Evolutionary conservation across 2,888 invertebrate species (phyloP), one percentile per base, ranked within the genome.

Genomic region (Diachrysia chrysitis): DNA sequence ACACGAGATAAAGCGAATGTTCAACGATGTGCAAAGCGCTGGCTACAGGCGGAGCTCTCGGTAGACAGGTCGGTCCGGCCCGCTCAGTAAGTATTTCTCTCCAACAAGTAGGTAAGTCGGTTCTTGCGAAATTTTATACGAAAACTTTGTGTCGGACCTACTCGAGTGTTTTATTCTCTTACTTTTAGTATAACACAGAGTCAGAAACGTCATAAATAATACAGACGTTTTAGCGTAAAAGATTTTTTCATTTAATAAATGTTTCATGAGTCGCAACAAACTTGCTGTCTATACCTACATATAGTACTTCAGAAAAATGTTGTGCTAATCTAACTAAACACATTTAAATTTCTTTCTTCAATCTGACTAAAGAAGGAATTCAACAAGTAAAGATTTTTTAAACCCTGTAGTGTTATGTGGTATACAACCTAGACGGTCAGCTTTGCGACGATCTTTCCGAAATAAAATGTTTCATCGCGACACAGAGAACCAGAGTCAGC

Each of bases 121-220:
- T 77, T 72, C 76, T 83, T 73, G 63, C 46, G 67, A 76, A 68
- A 78, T 81, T 81, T 83, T 78, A 79, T 79, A 73, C 67, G 76
- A 76, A 81, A 86, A 83, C 69, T 84, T 83, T 78, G 29, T 23
- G 55, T 77, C 53, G 61, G 60, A 71, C 51, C 74, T 64, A 71
- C 74, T 73, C 73, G 54, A 82, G 60, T 66, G 60, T 73, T 82
- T 80, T 76, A 84, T 79, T 81, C 76, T 71, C 70, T 72, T 68
- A 74, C 80, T 73, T 70, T 51, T 25, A 32, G 68, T 66, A 71
- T 72, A 73, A 69, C 73, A 51, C 67, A 74, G 66, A 75, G 57
- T 76, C 66, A 66, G 53, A 55, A 66, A 29, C 35, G 29, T 70
- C 73, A 35, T 78, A 81, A 78, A 76, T 78, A 73, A 77, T 79